Base-by-base conservation (phyloP, 2,797 vertebrate species). In the Sciurus carolinensis region DNA sequence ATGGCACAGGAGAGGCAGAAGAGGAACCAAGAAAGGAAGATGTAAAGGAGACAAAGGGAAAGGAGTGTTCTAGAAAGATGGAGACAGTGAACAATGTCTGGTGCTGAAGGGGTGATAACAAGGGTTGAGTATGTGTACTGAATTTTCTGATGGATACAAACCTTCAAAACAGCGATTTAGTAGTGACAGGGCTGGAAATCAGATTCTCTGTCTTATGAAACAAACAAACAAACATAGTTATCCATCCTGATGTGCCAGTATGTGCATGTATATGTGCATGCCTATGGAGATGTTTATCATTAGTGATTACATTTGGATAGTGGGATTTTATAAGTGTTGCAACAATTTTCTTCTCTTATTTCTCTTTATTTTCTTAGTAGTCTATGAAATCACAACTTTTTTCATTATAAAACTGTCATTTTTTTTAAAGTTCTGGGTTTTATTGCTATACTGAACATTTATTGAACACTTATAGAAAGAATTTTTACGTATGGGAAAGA, bases 391-490 rank as follows among this genome's bases (percentile, higher is more conserved):
- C 44, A 71, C 5, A 57, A 26, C 26, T 30, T 66, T 54, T 84
- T 66, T 69, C 24, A 69, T 50, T 76, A 84, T 6, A 67, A 76
- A 87, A 54, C 69, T 36, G 15, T 90, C 10, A 69, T 12, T 26
- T 26, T 42, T 89, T 87, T 87, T 88, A 81, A 95, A 91, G 59
- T 75, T 94, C 17, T 77, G 72, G 57, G 85, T 88, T 96, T 95
- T 75, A 89, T 83, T 91, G 44, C 52, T 71, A 7, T 57, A 18
- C 52, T 57, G 52, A 83, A 11, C 9, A 24, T 91, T 94, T 86
- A 86, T 42, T 82, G n/a, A 86, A 18, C 33, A 71, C 17, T 80
- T 85, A 62, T 44, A 33, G 39, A 44, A 9, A 86, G 44, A 3
- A 10, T 42, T 44, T 91, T 75, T 95, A 57, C 30, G 36, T 33